Evolutionary conservation across 2,888 invertebrate genomes (phyloP).

Genomic region (Argyresthia goedartella): DNA sequence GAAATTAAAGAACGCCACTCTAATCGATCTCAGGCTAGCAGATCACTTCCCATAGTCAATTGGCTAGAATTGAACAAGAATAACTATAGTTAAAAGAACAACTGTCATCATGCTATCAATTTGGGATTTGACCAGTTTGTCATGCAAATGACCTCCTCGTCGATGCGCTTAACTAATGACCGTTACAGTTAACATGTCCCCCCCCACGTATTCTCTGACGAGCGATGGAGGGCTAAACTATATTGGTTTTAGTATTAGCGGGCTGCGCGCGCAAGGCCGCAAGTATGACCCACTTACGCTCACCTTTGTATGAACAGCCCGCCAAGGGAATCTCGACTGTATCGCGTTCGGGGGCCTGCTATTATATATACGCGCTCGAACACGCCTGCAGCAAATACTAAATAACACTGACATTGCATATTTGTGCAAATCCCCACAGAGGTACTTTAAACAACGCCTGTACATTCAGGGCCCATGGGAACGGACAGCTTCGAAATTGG

Average conservation of each 20-base stretch:
- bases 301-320: conserved; percentile 49
- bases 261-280: conserved; percentile 42
- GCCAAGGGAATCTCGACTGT: conserved; percentile 35
- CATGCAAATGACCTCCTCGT: too few species aligned
- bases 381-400: not conserved
- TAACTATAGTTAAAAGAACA: too few species aligned
- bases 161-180: not conserved
- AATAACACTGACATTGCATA: not conserved
- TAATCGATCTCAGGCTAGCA: too few species aligned
- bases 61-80: too few species aligned
- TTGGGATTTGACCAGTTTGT: too few species aligned
- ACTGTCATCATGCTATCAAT: too few species aligned
- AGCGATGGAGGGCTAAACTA: conserved; percentile 7
- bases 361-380: not conserved
- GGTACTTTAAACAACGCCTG: too few species aligned
- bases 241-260: conserved; percentile 11
- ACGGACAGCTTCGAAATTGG: not conserved
- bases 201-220: not conserved
- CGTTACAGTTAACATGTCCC: not conserved
- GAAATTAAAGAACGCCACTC: too few species aligned
- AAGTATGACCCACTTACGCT: conserved; percentile 52
- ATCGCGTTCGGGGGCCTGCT: conserved; percentile 8
- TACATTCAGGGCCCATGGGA: not conserved
- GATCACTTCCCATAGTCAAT: too few species aligned
- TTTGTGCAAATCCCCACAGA: too few species aligned